Evolutionary conservation across 2,113 vertebrate species (phyloP), one percentile per base, ranked within the genome.

Genomic region (Sarotherodon lohbergeri): DNA sequence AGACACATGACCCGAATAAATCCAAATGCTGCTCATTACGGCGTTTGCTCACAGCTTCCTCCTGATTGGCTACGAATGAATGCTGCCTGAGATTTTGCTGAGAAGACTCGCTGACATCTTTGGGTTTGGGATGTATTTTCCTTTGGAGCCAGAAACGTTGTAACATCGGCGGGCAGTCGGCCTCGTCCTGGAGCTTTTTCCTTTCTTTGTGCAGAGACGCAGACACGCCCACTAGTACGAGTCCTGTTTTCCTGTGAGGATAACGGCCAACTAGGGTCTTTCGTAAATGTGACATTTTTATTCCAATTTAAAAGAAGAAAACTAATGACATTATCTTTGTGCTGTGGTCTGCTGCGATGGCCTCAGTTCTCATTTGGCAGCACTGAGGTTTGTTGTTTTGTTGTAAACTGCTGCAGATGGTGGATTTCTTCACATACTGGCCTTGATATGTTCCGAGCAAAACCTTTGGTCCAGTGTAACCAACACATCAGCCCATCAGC

Each of bases 401-500:
- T 52, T 17, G 14, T 16, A 84, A 22, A 50, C 54, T 32, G 24
- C 81, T 59, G 55, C 76, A 84, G 22, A 80, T 57, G 22, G 22
- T 85, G n/a, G 61, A 39, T 83, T 48, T 83, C 55, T 66, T 52
- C 61, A 46, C 39, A 11, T n/a, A 1, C 9, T 19, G 41, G 48
- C 83, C 66, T 54, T 16, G 9, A 78, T 81, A 11, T 34, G 59
- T 84, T 83, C 36, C 2, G 4, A 16, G 41, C 52, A 16, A 17
- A 90, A 56, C 68, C 86, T 92, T 50, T 66, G 84, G 19, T 80
- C 41, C 59, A 3, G 32, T 55, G 80, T 27, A 81, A 88, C 73
- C 19, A 6, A 76, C 48, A 10, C 13, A 4, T 83, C 73, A 76
- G 68, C 29, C 63, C 82, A 61, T 87, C 90, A 94, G 88, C 87